Evolutionary conservation across 2,888 invertebrate genomes (phyloP), one percentile per base, ranked within the genome.

Genomic region (Hemaris fuciformis): DNA sequence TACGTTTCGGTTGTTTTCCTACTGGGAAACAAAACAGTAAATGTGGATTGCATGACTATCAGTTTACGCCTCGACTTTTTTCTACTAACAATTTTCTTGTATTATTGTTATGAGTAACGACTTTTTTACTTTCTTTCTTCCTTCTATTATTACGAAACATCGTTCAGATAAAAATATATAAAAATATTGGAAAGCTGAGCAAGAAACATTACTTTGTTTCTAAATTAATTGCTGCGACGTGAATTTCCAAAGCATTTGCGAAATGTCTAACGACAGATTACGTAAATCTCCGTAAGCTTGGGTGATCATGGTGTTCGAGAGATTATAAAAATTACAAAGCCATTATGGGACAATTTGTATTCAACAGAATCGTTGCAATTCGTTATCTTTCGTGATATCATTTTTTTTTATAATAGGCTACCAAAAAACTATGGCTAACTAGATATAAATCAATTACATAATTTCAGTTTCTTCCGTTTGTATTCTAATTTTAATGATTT

Each of bases 171-270:
- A n/a, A 4, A 38, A n/a, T n/a, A 38, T n/a, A 38, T 38, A 38
- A 13, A 38, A n/a, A 38, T 38, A n/a, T 38, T 38, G 1, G n/a
- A n/a, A n/a, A 38, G 10, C 38, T 3, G 4, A 34, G 34, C 34
- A 34, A 8, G 3, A 4, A 10, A 2, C 7, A 48, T 48, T 15
- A 15, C 27, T 48, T 48, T 15, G 8, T 48, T 48, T 48, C 15
- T 25, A 25, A 25, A 48, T 27, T 15, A 15, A 43, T 23, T 48
- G 48, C 8, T 15, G 27, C 15, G 15, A 27, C 27, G 41, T 20
- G n/a, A 18, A 41, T 58, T 58, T 23, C 25, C 42, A 25, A 27
- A 42, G 34, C n/a, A 42, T 43, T 59, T 59, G 42, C 58, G 43
- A 59, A 59, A 59, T 59, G 15, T 10, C 23, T 27, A 18, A 27